These are phyloP conservation scores for Scylla paramamosain DNA, from an alignment of 1,140 invertebrate species.

Conservation along the genomic window DNA sequence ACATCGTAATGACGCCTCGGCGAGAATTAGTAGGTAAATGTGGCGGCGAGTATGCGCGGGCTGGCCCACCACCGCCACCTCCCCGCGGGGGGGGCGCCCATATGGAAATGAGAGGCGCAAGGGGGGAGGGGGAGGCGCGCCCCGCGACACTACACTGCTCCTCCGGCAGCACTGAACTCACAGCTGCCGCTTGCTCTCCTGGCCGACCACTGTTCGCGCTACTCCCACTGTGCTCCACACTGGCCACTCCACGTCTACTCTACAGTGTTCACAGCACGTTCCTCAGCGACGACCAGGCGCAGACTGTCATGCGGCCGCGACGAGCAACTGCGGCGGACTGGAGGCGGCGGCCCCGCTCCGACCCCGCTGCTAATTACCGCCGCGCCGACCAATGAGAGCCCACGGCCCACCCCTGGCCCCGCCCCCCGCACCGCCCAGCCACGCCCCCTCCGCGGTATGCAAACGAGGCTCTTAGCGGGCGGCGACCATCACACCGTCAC, in stretches of 20 bases:
- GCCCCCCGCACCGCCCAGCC: slow-evolving; percentile 64
- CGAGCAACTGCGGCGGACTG: slow-evolving; percentile 75
- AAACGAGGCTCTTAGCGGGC: slow-evolving; percentile 76
- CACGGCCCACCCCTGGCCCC: slow-evolving; percentile 68
- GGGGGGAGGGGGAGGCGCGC: slow-evolving; percentile 71
- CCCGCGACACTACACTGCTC: slow-evolving; percentile 75
- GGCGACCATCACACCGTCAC: slow-evolving; percentile 75
- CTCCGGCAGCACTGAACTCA: slow-evolving; percentile 70
- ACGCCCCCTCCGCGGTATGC: slow-evolving; percentile 74
- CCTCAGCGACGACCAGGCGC: slow-evolving; percentile 70
- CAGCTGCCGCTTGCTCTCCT: slow-evolving; percentile 56
- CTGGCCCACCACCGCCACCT: slow-evolving; percentile 75
- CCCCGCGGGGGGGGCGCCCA: slow-evolving; percentile 74
- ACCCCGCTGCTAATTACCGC: slow-evolving; percentile 76
- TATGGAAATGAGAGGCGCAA: slow-evolving; percentile 77
- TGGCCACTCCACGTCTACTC: slow-evolving; percentile 71
- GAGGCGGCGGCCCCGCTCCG: slow-evolving; percentile 75
- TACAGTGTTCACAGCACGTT: slow-evolving; percentile 72
- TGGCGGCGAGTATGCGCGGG: slow-evolving; percentile 77
- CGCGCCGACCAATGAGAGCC: slow-evolving; percentile 69
- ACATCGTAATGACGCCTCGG: slow-evolving; percentile 76
- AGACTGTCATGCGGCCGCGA: slow-evolving; percentile 72
- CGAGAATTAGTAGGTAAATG: slow-evolving; percentile 77
- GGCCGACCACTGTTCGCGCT: slow-evolving; percentile 65
- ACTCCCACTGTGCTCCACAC: slow-evolving; percentile 62